Evolutionary conservation across 2,113 vertebrate genomes (phyloP).

Genomic region (Prietella phreatophila): DNA sequence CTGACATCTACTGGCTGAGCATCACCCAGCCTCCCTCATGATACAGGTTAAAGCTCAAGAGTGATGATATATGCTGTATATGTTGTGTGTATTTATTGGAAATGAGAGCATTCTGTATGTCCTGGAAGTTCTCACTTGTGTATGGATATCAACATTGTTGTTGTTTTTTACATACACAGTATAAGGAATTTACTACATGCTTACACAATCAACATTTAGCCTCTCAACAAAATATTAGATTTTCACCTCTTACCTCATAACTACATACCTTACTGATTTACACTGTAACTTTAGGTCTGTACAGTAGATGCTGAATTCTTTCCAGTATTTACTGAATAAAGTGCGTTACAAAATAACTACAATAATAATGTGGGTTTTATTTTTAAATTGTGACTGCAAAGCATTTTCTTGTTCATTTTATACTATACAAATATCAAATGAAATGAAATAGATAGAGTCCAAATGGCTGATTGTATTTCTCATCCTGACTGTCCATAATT

Average conservation of each 20-base stretch:
- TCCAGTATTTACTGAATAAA: not conserved
- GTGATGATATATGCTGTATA: not conserved
- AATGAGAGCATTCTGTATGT: not conserved
- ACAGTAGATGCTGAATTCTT: not conserved
- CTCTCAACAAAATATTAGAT: not conserved
- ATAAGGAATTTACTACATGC: not conserved
- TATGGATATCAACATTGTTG: not conserved
- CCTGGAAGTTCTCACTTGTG: not conserved
- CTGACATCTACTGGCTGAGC: conserved; percentile 73
- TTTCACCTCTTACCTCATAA: not conserved
- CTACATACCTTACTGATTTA: not conserved
- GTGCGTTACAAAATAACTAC: not conserved
- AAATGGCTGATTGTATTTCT: not conserved
- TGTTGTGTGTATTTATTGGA: not conserved
- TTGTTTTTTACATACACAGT: not conserved
- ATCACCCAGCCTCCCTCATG: not conserved
- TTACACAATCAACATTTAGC: not conserved
- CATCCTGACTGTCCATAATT: not conserved
- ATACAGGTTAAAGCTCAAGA: conserved; percentile 2
- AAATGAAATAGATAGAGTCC: not conserved
- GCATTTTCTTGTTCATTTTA: not conserved
- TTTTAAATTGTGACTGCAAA: not conserved
- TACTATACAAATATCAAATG: not conserved
- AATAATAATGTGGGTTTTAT: not conserved
- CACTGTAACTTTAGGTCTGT: not conserved